Conservation (phyloP, 2,797 vertebrate species). For the Urocyon cinereoargenteus region DNA sequence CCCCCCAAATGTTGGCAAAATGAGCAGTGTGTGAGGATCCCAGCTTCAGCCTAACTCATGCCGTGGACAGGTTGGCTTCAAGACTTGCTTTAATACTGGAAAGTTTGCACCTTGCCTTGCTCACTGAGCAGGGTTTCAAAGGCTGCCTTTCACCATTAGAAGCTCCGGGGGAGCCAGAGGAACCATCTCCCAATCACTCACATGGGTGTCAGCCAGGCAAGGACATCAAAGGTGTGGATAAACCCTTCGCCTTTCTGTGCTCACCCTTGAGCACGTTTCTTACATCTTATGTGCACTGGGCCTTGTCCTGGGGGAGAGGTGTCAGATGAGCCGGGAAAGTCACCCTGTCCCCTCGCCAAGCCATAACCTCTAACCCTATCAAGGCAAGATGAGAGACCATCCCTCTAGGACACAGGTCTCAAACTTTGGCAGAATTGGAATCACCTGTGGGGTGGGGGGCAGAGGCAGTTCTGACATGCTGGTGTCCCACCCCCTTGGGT, state of each 20-base stretch:
- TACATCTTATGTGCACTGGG: not conserved
- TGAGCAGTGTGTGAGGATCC: not conserved
- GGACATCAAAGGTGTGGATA: not conserved
- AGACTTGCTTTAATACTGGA: not conserved
- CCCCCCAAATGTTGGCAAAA: conserved; percentile 31
- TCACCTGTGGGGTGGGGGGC: rapidly evolving
- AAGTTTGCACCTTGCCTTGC: not conserved
- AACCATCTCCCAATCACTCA: not conserved
- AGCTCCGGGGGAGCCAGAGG: not conserved
- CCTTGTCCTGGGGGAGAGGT: not conserved
- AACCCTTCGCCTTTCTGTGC: not conserved
- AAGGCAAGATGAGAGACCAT: not conserved
- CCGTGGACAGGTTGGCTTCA: not conserved
- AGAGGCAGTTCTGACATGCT: not conserved
- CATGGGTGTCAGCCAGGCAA: not conserved
- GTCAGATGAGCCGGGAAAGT: not conserved
- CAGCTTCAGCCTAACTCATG: not conserved
- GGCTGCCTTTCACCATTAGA: not conserved
- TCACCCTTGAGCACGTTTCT: not conserved
- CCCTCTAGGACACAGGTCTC: not conserved
- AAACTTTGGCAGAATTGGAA: not conserved
- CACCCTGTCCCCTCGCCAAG: not conserved
- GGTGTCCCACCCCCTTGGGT: not conserved
- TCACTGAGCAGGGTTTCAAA: not conserved
- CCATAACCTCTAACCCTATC: not conserved